Conservation (phyloP, 2,113 vertebrate genomes). For the Podarcis cretensis region DNA sequence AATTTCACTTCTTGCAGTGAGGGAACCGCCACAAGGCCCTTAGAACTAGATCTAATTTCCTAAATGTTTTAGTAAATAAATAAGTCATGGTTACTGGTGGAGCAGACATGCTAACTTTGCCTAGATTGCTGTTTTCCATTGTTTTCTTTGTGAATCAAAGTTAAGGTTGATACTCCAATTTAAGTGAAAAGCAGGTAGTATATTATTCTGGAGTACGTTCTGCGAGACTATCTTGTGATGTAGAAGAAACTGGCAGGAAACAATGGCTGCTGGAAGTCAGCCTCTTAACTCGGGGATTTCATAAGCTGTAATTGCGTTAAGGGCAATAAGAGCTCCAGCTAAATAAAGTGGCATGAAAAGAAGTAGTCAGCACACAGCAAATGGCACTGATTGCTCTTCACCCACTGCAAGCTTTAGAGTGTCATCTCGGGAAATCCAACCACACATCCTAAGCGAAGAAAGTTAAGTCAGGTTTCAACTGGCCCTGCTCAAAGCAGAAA, state of each 20-base stretch:
- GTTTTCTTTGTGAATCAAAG: background rate
- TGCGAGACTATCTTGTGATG: background rate
- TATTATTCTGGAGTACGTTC: background rate
- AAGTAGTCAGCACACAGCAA: background rate
- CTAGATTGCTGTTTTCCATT: background rate
- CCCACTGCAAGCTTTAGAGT: background rate
- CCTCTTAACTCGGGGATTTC: background rate
- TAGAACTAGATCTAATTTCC: too few relatives aligned
- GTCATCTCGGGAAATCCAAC: background rate
- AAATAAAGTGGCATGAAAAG: background rate
- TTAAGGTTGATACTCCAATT: background rate
- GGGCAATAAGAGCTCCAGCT: fast-evolving
- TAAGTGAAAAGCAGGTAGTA: background rate
- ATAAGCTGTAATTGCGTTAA: background rate
- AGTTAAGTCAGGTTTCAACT: background rate
- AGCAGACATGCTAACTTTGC: background rate
- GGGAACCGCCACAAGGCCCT: too few relatives aligned
- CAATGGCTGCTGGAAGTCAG: background rate
- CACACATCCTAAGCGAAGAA: background rate
- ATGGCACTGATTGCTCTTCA: background rate
- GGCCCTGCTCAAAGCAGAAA: background rate
- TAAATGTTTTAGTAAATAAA: background rate
- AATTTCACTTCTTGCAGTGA: too few relatives aligned
- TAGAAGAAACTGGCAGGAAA: background rate
- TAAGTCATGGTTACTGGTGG: background rate